Percentiles rank a stretch among this genome's conserved stretches.
Conservation (phyloP, 2,113 vertebrate species). For the Sialia sialis region DNA sequence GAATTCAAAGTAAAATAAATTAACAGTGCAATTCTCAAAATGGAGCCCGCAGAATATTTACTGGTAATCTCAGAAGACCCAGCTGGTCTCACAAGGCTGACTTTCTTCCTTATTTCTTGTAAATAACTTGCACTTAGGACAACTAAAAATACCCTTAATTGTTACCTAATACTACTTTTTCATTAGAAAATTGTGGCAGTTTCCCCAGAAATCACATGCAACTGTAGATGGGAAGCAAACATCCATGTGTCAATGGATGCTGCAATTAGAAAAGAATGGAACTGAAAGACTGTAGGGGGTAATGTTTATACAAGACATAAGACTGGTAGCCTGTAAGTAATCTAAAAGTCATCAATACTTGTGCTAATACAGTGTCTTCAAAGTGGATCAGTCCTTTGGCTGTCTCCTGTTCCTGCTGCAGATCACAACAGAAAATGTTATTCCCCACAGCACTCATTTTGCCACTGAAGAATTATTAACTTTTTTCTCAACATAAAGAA, state of each 20-base stretch:
- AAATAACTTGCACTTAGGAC: not conserved
- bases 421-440: not conserved
- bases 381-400: not conserved
- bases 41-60: not conserved
- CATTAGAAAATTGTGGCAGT: not conserved
- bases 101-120: not conserved
- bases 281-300: not conserved
- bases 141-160: not conserved
- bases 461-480: not conserved
- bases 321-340: not conserved
- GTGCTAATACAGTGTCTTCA: not conserved
- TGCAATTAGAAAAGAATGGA: not conserved
- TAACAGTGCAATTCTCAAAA: not conserved
- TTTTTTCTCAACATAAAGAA: not conserved
- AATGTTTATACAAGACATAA: not conserved
- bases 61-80: not conserved
- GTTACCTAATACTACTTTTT: not conserved
- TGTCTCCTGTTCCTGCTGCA: not conserved
- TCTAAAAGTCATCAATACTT: not conserved
- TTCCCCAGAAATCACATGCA: not conserved
- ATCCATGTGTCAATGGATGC: not conserved
- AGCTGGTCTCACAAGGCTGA: not conserved
- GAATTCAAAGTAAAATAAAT: conserved; percentile 12
- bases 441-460: not conserved
- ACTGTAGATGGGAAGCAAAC: not conserved